Evolutionary conservation across 2,797 vertebrate species (phyloP).

Genomic region (Serranus cabrilla): DNA sequence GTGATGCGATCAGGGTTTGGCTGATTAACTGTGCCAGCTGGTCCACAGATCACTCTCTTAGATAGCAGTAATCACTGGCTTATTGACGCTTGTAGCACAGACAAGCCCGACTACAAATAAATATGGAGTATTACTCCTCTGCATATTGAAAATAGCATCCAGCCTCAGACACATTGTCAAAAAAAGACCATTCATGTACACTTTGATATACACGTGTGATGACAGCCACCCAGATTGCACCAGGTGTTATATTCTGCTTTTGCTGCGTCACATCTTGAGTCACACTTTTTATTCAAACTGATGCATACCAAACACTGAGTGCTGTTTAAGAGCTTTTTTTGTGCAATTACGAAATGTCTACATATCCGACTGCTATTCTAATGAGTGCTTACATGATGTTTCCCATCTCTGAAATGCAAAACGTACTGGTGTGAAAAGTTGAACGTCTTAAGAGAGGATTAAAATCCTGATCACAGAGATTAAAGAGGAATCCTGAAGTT

Average conservation of each 20-base stretch:
- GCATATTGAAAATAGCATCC: conserved; percentile 33
- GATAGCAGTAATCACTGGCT: conserved; percentile 71
- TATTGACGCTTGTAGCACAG: conserved; percentile 61
- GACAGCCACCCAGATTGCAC: conserved; percentile 13
- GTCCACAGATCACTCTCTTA: conserved; percentile 69
- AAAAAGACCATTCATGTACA: conserved; percentile 15
- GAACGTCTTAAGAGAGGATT: conserved; percentile 30
- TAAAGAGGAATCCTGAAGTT: conserved; percentile 40
- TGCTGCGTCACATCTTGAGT: conserved; percentile 3
- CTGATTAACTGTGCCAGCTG: conserved; percentile 78
- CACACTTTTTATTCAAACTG: neutral
- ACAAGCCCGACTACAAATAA: conserved; percentile 47
- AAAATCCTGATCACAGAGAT: conserved; percentile 25
- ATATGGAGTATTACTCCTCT: conserved; percentile 20
- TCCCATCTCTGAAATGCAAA: conserved; percentile 29
- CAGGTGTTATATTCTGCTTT: conserved; percentile 23
- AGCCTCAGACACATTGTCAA: conserved; percentile 16
- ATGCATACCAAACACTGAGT: neutral
- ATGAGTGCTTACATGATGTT: conserved; percentile 18
- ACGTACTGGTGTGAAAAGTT: conserved; percentile 30
- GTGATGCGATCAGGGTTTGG: conserved; percentile 71
- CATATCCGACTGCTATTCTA: conserved; percentile 5
- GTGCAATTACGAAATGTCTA: conserved; percentile 8
- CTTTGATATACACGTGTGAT: conserved; percentile 10
- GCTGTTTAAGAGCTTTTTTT: neutral